phyloP scores from a whole-genome alignment of 2,888 invertebrate genomes.

The Acanthosepion pharaonis region DNA sequence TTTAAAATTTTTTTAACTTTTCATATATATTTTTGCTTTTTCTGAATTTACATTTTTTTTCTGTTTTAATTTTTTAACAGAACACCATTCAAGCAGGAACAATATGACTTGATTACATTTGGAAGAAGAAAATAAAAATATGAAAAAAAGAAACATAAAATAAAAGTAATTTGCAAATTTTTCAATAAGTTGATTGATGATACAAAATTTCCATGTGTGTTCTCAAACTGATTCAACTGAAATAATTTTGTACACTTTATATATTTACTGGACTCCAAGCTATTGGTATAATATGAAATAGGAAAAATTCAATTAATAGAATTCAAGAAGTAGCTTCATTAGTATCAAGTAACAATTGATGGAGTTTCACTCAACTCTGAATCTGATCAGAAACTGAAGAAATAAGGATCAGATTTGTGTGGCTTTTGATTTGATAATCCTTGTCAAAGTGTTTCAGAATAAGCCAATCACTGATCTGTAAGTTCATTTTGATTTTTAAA shows the following conservation, averaged over 20 bases:
- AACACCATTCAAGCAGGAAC: constrained; percentile 33
- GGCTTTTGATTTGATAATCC: too few species aligned
- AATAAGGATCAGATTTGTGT: too few species aligned
- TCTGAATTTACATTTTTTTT: not conserved
- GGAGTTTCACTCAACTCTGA: too few species aligned
- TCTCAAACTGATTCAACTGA: not conserved
- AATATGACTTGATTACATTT: constrained; percentile 22
- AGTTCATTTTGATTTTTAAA: too few species aligned
- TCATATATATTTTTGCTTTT: not conserved
- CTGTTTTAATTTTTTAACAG: not conserved
- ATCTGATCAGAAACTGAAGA: too few species aligned
- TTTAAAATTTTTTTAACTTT: not conserved
- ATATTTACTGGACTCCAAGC: not conserved
- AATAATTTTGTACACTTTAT: not conserved
- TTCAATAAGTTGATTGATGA: constrained; percentile 33
- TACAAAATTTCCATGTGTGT: not conserved
- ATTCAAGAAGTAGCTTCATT: too few species aligned
- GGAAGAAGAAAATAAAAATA: not conserved
- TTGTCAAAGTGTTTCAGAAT: too few species aligned
- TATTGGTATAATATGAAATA: not conserved
- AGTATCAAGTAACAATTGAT: too few species aligned
- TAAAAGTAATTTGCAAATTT: not conserved
- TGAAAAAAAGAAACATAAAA: not conserved
- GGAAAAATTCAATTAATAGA: not conserved
- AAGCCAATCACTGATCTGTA: too few species aligned